A percentile compares a stretch with the other conserved stretches of the same genome.
Evolutionary conservation across 2,888 invertebrate genomes (phyloP).

Genomic region (Dasypolia templi): DNA sequence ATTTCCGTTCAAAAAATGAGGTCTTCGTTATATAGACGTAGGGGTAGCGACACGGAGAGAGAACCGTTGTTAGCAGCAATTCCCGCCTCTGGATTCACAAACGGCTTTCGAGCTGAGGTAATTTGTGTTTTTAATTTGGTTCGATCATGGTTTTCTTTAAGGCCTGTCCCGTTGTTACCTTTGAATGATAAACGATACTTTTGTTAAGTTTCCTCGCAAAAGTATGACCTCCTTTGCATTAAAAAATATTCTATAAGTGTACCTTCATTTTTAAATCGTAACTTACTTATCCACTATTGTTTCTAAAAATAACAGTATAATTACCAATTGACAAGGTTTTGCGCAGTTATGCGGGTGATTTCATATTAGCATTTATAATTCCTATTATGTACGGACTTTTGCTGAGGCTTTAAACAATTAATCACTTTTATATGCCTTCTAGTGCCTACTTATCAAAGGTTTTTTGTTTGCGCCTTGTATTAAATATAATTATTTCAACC

Average conservation of each 20-base stretch:
- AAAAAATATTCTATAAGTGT: neutral
- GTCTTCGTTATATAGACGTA: conserved; percentile 76
- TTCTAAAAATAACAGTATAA: conserved; percentile 33
- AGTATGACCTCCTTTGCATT: neutral
- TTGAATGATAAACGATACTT: neutral
- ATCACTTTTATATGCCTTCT: neutral
- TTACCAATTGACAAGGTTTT: conserved; percentile 25
- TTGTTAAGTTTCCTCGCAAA: neutral
- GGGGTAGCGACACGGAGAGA: conserved; percentile 75
- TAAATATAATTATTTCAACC: neutral
- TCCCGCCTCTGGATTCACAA: conserved; percentile 71
- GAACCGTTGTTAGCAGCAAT: conserved; percentile 81
- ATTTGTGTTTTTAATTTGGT: conserved; percentile 15
- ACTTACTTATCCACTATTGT: neutral
- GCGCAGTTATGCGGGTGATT: conserved; percentile 42
- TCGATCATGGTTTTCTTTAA: neutral
- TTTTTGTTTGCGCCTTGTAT: conserved; percentile 4
- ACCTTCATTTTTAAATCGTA: neutral
- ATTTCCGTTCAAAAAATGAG: conserved; percentile 79
- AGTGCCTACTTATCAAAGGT: neutral
- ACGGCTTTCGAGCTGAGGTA: conserved; percentile 78
- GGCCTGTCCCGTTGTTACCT: neutral
- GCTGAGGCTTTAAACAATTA: neutral
- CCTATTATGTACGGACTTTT: neutral
- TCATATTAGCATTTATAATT: conserved; percentile 17